Conservation (phyloP, 2,797 vertebrate species). For the Leontopithecus rosalia region DNA sequence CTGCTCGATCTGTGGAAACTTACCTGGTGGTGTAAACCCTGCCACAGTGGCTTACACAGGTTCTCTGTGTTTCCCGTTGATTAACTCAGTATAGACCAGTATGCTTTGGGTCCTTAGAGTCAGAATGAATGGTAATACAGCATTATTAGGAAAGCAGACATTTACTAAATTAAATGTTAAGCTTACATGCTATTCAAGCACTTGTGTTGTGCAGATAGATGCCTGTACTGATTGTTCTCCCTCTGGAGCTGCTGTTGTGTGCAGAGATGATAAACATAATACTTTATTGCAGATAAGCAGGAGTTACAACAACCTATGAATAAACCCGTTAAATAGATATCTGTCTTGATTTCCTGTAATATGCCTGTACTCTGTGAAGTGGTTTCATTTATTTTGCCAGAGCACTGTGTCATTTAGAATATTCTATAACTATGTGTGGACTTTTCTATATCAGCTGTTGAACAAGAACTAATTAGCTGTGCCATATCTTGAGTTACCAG, state of each 20-base stretch:
- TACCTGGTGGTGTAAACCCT: rapidly evolving
- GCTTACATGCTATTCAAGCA: neutral
- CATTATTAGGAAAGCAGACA: neutral
- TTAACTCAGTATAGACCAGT: neutral
- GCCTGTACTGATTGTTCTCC: neutral
- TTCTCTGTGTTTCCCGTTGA: neutral
- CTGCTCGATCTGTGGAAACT: rapidly evolving
- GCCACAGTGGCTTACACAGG: rapidly evolving
- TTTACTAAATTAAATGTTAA: neutral
- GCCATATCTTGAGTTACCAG: neutral
- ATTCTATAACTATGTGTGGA: neutral
- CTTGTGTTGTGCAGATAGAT: neutral
- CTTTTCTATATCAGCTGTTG: neutral
- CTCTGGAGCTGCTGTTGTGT: neutral
- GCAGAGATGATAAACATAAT: neutral
- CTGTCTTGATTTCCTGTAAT: neutral
- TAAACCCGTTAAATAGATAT: neutral
- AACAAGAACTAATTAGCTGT: neutral
- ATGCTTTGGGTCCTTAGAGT: neutral
- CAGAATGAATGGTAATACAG: neutral
- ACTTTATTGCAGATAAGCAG: neutral
- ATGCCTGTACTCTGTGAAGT: neutral
- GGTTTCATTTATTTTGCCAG: neutral
- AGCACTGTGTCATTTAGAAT: neutral
- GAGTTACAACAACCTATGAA: neutral